A percentile compares a stretch with the other conserved stretches of the same genome.
Conservation (phyloP, 2,113 vertebrate species). For the Chrysemys picta region DNA sequence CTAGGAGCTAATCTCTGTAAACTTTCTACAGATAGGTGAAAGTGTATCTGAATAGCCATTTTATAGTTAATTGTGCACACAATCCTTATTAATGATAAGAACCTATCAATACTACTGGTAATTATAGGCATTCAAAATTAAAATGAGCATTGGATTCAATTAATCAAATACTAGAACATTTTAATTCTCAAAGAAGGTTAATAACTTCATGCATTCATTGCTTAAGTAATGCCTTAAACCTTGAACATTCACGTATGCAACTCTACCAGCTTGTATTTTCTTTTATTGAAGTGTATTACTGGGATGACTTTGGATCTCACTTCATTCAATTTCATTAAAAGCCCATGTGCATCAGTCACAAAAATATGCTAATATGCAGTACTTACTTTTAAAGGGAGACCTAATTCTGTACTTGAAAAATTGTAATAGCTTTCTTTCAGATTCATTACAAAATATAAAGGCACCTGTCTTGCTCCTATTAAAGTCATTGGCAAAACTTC, state of each 20-base stretch:
- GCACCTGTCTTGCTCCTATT: background rate
- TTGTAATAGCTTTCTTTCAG: background rate
- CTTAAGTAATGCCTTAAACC: constrained; percentile 50
- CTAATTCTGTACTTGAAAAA: background rate
- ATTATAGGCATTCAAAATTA: background rate
- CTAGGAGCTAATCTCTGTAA: background rate
- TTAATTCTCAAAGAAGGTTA: constrained; percentile 25
- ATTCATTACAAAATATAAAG: background rate
- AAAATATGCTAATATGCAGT: background rate
- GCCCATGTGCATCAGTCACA: background rate
- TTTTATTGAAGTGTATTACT: constrained; percentile 34
- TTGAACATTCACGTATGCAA: constrained; percentile 36
- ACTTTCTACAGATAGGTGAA: background rate
- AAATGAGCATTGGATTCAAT: constrained; percentile 1
- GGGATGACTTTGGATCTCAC: constrained; percentile 17
- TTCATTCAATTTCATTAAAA: constrained; percentile 45
- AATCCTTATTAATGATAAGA: background rate
- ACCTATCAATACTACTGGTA: background rate
- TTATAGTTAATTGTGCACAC: background rate
- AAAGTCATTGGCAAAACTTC: background rate
- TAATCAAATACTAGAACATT: fast-evolving
- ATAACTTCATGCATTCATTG: background rate
- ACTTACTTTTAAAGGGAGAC: constrained; percentile 3
- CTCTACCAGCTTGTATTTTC: constrained; percentile 25
- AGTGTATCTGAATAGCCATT: background rate